These are phyloP conservation scores for Knipowitschia caucasica DNA, from an alignment of 2,797 vertebrate genomes.

Conservation along the genomic window DNA sequence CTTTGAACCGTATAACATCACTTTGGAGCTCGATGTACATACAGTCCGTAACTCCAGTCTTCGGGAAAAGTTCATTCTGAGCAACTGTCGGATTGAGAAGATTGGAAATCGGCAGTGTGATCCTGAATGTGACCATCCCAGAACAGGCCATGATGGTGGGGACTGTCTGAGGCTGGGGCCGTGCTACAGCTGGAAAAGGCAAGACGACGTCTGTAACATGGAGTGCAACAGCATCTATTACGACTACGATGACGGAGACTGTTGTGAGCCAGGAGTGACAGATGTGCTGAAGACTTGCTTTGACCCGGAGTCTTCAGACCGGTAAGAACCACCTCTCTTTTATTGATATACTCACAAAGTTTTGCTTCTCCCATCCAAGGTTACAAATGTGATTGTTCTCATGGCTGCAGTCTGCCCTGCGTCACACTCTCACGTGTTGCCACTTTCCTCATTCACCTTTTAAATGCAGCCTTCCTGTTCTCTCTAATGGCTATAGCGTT, in stretches of 20 bases:
- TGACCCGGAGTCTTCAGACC: slow-evolving; percentile 88
- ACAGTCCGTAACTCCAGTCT: slow-evolving; percentile 83
- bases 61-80: slow-evolving; percentile 81
- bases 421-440: not conserved
- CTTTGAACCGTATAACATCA: slow-evolving; percentile 88
- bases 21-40: slow-evolving; percentile 81
- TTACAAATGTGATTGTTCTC: not conserved
- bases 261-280: slow-evolving; percentile 83
- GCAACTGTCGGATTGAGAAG: slow-evolving; percentile 90
- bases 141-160: slow-evolving; percentile 90
- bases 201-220: slow-evolving; percentile 85
- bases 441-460: not conserved
- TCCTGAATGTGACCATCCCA: slow-evolving; percentile 89
- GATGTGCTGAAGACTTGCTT: slow-evolving; percentile 90
- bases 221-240: slow-evolving; percentile 94
- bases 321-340: slow-evolving; percentile 76
- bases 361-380: not conserved
- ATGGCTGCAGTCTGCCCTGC: not conserved
- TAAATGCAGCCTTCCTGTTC: not conserved
- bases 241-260: slow-evolving; percentile 95
- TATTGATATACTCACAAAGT: not conserved
- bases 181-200: slow-evolving; percentile 90
- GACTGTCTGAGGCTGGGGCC: slow-evolving; percentile 85
- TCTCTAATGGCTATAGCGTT: not conserved
- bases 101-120: slow-evolving; percentile 94